Conservation (phyloP, 2,113 vertebrate genomes). For the Centrocercus urophasianus region DNA sequence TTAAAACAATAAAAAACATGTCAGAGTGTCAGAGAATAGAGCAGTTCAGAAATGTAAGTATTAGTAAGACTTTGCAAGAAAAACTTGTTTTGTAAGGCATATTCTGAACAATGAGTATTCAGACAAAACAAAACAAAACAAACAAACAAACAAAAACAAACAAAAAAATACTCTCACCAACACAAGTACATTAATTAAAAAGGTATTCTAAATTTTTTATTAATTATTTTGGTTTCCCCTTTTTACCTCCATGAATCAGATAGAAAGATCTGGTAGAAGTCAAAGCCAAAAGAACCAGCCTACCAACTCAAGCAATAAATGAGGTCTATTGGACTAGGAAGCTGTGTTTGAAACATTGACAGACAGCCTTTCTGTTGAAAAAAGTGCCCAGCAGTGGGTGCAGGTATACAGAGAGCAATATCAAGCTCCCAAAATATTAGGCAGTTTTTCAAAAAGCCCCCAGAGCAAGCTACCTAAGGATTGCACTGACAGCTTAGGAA, state of each 20-base stretch:
- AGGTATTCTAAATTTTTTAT: neutral
- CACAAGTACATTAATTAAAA: neutral
- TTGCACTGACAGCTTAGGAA: neutral
- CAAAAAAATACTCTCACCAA: neutral
- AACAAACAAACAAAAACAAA: no score
- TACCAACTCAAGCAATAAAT: neutral
- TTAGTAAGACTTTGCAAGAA: neutral
- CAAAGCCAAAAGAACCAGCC: neutral
- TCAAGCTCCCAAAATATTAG: neutral
- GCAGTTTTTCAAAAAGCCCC: neutral
- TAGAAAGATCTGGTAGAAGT: neutral
- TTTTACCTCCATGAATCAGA: neutral
- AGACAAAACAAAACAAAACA: neutral
- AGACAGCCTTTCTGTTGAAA: neutral
- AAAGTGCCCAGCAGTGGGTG: neutral
- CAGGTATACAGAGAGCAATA: rapidly evolving
- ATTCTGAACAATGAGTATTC: neutral
- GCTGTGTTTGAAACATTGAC: neutral
- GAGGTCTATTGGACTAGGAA: neutral
- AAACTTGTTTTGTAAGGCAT: neutral
- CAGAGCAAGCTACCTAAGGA: neutral
- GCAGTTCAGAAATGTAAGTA: neutral
- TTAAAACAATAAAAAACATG: neutral
- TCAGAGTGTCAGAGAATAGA: neutral
- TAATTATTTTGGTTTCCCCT: rapidly evolving